These are phyloP conservation scores for Chrysemys picta DNA, from an alignment of 2,113 vertebrate species.

Conservation along the genomic window DNA sequence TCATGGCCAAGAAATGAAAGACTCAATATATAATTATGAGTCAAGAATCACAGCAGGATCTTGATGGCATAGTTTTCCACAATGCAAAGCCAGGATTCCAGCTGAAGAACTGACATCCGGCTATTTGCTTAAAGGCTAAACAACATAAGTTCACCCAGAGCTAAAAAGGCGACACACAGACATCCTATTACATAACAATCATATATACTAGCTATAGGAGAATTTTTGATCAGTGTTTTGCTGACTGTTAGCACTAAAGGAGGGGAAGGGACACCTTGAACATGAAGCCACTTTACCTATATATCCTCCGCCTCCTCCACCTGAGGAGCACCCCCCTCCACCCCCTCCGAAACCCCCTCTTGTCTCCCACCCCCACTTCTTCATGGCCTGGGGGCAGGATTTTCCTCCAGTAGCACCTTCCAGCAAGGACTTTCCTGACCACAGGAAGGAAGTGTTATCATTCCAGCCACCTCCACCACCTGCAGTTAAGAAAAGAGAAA, in stretches of 20 bases:
- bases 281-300: conserved; percentile 91
- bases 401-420: conserved; percentile 94
- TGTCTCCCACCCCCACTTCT: conserved; percentile 94
- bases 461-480: conserved; percentile 98
- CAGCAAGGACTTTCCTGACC: conserved; percentile 92
- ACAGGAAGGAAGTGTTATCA: conserved; percentile 87
- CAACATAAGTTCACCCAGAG: not conserved
- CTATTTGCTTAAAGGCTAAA: conserved; percentile 40
- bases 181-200: conserved; percentile 58
- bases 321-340: conserved; percentile 94
- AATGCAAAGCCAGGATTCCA: conserved; percentile 43
- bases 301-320: conserved; percentile 97
- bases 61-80: conserved; percentile 20
- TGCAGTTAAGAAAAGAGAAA: conserved; percentile 77
- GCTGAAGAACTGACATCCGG: conserved; percentile 50
- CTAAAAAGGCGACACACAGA: conserved; percentile 66
- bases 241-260: conserved; percentile 74
- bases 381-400: conserved; percentile 91
- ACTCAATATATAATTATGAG: not conserved
- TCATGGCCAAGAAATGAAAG: not conserved
- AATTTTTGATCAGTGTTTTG: conserved; percentile 62
- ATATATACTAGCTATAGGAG: conserved; percentile 61
- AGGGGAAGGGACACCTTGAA: conserved; percentile 83
- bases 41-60: conserved; percentile 32
- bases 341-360: conserved; percentile 96